Conservation (phyloP, 2,888 invertebrate genomes). For the Ophion costatus region DNA sequence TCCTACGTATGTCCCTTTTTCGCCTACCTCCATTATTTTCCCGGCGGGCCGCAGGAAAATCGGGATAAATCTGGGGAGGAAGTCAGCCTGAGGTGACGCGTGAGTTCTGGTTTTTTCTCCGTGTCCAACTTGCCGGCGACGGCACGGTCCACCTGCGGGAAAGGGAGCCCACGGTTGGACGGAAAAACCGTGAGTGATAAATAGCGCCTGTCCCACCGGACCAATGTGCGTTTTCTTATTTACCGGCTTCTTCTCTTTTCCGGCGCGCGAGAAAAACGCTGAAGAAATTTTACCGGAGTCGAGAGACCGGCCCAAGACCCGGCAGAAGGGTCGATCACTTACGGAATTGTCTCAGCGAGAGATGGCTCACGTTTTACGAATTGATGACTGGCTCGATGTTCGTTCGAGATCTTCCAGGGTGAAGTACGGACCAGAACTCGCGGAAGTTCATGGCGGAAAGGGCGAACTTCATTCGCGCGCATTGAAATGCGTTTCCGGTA, state of each 20-base stretch:
- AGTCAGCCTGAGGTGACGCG: slow-evolving; percentile 30
- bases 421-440: too few species aligned
- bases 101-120: slow-evolving; percentile 46
- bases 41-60: slow-evolving; percentile 7
- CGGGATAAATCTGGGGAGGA: background rate
- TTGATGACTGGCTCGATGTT: too few species aligned
- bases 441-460: background rate
- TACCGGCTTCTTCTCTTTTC: slow-evolving; percentile 3
- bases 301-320: background rate
- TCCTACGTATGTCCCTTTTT: slow-evolving; percentile 1
- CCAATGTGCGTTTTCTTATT: slow-evolving; percentile 46
- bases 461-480: background rate
- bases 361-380: background rate
- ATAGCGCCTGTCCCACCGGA: slow-evolving; percentile 40
- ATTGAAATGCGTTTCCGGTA: background rate
- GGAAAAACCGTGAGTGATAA: slow-evolving; percentile 42
- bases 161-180: background rate
- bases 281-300: background rate
- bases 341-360: too few species aligned
- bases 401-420: background rate
- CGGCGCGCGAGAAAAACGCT: background rate
- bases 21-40: slow-evolving; percentile 53
- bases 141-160: background rate
- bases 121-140: slow-evolving; percentile 31
- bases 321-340: background rate